These are phyloP conservation scores for Temnothorax curvispinosus DNA, from an alignment of 1,140 invertebrate species.

Conservation along the genomic window DNA sequence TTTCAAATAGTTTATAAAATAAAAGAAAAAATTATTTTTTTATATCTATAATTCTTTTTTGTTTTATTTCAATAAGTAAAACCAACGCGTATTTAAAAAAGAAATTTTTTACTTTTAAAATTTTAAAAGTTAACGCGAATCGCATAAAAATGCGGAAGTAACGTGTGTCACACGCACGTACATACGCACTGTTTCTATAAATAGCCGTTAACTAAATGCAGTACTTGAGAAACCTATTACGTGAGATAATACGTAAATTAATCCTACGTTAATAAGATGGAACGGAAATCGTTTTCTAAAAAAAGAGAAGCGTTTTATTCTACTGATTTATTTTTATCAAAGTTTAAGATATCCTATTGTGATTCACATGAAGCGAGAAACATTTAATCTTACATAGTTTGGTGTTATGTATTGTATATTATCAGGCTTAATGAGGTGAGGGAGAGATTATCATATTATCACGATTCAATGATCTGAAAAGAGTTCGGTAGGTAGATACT, in stretches of 20 bases:
- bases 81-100: neutral
- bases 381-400: neutral
- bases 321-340: neutral
- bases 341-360: neutral
- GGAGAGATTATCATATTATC: neutral
- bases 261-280: neutral
- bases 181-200: neutral
- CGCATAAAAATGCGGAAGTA: neutral
- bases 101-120: neutral
- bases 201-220: conserved; percentile 20
- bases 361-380: neutral
- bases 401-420: neutral
- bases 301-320: neutral
- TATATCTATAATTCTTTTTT: neutral
- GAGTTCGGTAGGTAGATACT: neutral
- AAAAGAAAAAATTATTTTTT: neutral
- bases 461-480: neutral
- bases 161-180: neutral
- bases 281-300: neutral
- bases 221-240: neutral
- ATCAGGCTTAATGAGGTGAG: neutral
- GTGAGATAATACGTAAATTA: conserved; percentile 10
- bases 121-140: neutral
- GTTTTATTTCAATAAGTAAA: neutral
- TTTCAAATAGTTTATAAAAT: neutral